Evolutionary conservation across 2,113 vertebrate genomes (phyloP).

Genomic region (Apeltes quadracus): DNA sequence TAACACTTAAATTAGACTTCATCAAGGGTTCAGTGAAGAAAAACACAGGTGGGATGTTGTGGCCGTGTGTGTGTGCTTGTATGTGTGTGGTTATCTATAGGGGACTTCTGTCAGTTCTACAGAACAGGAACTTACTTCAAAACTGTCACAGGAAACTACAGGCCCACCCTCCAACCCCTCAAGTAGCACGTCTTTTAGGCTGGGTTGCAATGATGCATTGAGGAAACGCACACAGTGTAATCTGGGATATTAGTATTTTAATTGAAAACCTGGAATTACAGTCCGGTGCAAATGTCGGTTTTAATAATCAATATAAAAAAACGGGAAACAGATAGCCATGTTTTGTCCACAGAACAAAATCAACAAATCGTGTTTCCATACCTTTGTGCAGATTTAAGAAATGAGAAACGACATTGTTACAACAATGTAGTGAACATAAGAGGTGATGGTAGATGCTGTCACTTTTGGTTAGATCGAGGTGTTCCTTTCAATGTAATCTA

Average conservation of each 20-base stretch:
- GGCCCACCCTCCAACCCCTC: conserved; percentile 8
- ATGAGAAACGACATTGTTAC: background rate
- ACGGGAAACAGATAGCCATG: background rate
- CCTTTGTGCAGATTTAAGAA: background rate
- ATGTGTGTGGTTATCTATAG: conserved; percentile 46
- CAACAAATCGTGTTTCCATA: background rate
- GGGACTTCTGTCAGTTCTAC: conserved; percentile 60
- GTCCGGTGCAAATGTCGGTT: background rate
- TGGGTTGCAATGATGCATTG: conserved; percentile 1
- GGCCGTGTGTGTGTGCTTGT: background rate
- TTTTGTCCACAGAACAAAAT: background rate
- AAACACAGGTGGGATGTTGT: conserved; percentile 50
- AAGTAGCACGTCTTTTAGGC: conserved; percentile 15
- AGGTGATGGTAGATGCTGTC: background rate
- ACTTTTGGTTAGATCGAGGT: background rate
- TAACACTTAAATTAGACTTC: conserved; percentile 46
- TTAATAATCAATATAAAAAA: background rate
- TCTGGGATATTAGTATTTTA: background rate
- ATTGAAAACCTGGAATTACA: background rate
- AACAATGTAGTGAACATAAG: background rate
- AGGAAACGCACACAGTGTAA: background rate
- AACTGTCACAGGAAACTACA: conserved; percentile 66
- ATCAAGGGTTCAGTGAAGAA: conserved; percentile 61
- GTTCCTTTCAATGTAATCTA: background rate
- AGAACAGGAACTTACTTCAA: conserved; percentile 73